Evolutionary conservation across 1,140 invertebrate genomes (phyloP), one percentile per base, ranked within the genome.

Genomic region (Hyposmocoma kahamanoa): DNA sequence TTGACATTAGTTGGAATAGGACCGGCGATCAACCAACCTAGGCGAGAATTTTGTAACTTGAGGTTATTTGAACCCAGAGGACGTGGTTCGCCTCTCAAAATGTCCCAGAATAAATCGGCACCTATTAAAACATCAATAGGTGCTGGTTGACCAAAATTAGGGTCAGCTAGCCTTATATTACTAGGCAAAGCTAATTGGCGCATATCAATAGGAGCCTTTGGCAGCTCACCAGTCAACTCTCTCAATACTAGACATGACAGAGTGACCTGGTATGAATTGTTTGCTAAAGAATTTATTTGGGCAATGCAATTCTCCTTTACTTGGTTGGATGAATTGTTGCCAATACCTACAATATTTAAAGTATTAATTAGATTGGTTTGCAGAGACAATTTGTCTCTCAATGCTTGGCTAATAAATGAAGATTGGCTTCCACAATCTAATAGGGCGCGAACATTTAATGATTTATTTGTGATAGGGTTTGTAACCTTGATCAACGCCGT

Each of bases 401-500:
- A 13, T 11, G 20, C 49, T 22, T 22, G 20, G 11, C 38, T 41
- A 21, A 41, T 13, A 41, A 41, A 41, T 21, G 47, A 53, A 9
- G 46, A 51, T 46, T 59, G 50, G 28, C 32, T 36, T 10, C 32
- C 32, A 10, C 15, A 15, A 17, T 36, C 32, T 8, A 36, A 36
- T 8, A 64, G 34, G 1, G 61, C 56, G 11, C 52, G 50, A n/a
- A 55, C 53, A 1, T 20, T 22, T 34, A 50, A 38, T 26, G 28
- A 17, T 32, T 46, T 28, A 32, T 57, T 49, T 11, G 22, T 54
- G 17, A 19, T 36, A 26, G 59, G 63, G 49, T 66, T 62, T 15
- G 21, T 30, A 3, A 59, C 49, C 22, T 60, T 48, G 19, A 66
- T 54, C 22, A 66, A 13, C 20, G 64, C 64, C 39, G 64, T 67